These are phyloP conservation scores for Blastobasis lacticolella DNA, from an alignment of 2,888 invertebrate species.

Conservation along the genomic window DNA sequence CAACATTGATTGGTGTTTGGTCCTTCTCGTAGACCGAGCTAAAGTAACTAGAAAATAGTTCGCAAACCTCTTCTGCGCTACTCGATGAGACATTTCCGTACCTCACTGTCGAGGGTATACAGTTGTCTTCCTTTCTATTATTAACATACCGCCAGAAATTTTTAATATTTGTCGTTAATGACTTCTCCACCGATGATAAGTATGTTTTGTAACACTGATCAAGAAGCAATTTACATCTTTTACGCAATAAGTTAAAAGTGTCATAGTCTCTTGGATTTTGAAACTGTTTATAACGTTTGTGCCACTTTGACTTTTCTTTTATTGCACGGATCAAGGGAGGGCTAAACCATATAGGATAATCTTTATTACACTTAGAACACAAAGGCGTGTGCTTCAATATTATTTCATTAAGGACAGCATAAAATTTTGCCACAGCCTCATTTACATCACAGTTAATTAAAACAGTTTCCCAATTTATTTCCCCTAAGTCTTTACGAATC, in stretches of 20 bases:
- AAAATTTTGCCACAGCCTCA: too few relatives aligned
- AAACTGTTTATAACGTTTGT: conserved; percentile 8
- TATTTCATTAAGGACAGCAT: background rate
- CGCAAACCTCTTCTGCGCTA: conserved; percentile 2
- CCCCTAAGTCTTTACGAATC: background rate
- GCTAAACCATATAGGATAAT: conserved; percentile 8
- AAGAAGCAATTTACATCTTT: conserved; percentile 4
- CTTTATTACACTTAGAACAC: background rate
- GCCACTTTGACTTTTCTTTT: conserved; percentile 8
- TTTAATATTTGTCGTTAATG: conserved; percentile 1
- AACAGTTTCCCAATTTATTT: background rate
- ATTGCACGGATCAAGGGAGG: background rate
- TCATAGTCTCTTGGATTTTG: conserved; percentile 8
- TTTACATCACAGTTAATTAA: conserved; percentile 2
- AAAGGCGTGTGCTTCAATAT: conserved; percentile 5
- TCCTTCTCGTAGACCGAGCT: conserved; percentile 5
- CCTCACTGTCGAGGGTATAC: conserved; percentile 1
- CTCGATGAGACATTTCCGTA: background rate
- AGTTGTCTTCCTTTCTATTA: background rate
- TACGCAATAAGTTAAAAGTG: conserved; percentile 5
- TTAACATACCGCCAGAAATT: conserved; percentile 9
- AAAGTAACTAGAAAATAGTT: conserved; percentile 11
- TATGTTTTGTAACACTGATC: conserved; percentile 1
- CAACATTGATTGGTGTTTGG: conserved; percentile 22
- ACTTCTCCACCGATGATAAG: conserved; percentile 1